Evolutionary conservation across 2,113 vertebrate genomes (phyloP).

Genomic region (Hyperoodon ampullatus): DNA sequence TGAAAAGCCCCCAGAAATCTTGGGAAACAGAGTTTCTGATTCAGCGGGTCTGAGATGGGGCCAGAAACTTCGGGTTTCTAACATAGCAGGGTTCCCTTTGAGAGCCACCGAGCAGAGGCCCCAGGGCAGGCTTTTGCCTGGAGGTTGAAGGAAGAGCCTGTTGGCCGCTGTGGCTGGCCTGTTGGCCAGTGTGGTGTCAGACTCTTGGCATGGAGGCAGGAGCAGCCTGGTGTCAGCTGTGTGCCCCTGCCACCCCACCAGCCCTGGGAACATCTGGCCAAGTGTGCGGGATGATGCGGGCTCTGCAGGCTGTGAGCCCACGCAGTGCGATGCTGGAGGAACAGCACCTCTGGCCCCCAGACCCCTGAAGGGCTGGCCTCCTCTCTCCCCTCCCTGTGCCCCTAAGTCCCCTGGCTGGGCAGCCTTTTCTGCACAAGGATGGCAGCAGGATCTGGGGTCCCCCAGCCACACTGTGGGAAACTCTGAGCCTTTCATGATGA

Average conservation of each 20-base stretch:
- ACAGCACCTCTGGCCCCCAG: rapidly evolving
- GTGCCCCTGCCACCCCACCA: background rate
- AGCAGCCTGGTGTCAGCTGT: rapidly evolving
- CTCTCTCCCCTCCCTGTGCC: rapidly evolving
- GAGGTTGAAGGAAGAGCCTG: rapidly evolving
- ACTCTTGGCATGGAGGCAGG: rapidly evolving
- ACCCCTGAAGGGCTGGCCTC: rapidly evolving
- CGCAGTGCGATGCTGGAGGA: rapidly evolving
- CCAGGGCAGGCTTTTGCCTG: rapidly evolving
- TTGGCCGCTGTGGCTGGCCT: background rate
- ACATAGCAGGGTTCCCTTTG: too few relatives aligned
- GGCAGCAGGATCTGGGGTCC: background rate
- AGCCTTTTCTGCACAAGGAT: background rate
- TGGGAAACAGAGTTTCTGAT: background rate
- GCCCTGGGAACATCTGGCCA: rapidly evolving
- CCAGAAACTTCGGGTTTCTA: too few relatives aligned
- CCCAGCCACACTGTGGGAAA: background rate
- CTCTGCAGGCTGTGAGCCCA: background rate
- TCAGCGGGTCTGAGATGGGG: background rate
- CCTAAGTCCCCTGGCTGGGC: background rate
- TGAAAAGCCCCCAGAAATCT: background rate
- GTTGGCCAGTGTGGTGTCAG: too few relatives aligned
- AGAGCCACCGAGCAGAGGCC: background rate
- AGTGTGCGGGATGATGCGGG: rapidly evolving
- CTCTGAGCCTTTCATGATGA: background rate